Conservation (phyloP, 1,140 invertebrate species). For the Pristionchus pacificus region DNA sequence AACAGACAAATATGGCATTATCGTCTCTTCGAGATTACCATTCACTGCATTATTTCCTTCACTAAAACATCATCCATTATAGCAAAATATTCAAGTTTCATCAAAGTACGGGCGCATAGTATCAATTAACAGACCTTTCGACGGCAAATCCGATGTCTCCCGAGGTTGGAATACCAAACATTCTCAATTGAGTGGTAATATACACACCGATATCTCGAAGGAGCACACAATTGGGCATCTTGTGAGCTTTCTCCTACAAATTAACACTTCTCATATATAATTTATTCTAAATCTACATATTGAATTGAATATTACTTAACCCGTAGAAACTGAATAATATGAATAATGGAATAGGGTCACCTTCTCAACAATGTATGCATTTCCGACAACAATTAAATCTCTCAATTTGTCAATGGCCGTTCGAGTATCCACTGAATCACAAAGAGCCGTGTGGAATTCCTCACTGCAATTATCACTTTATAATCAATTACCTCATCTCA, state of each 20-base stretch:
- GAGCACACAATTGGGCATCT: conserved; percentile 59
- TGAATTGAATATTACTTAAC: conserved; percentile 24
- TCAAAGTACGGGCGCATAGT: conserved; percentile 29
- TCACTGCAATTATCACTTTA: too few species aligned
- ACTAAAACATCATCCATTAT: conserved; percentile 44
- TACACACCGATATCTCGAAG: conserved; percentile 66
- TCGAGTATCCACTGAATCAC: conserved; percentile 90
- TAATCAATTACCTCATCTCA: too few species aligned
- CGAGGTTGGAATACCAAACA: conserved; percentile 78
- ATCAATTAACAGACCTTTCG: conserved; percentile 24
- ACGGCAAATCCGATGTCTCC: conserved; percentile 75
- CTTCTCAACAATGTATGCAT: conserved; percentile 76
- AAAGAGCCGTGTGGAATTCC: conserved; percentile 77
- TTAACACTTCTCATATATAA: neutral
- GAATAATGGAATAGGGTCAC: conserved; percentile 51
- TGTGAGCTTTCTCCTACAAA: conserved; percentile 35
- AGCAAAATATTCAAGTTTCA: too few species aligned
- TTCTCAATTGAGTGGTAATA: conserved; percentile 77
- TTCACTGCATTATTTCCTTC: conserved; percentile 58
- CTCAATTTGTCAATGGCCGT: conserved; percentile 75
- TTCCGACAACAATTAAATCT: conserved; percentile 74
- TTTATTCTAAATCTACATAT: conserved; percentile 63
- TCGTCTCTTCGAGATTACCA: conserved; percentile 68
- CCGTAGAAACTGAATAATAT: conserved; percentile 50
- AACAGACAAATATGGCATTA: conserved; percentile 82